phyloP scores from a whole-genome alignment of 2,797 vertebrate genomes.

The Podarcis siculus region DNA sequence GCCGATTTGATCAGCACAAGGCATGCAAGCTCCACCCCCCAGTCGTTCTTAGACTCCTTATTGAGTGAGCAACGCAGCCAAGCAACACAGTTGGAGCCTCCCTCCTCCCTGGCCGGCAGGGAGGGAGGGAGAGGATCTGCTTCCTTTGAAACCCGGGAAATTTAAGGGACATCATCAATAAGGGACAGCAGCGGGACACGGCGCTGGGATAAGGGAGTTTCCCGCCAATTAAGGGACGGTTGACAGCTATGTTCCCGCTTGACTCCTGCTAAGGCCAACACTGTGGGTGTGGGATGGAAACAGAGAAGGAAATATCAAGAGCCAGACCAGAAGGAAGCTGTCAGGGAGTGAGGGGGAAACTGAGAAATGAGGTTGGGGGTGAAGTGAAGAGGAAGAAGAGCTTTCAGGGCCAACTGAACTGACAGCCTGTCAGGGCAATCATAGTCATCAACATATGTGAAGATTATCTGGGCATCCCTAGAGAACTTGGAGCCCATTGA shows the following conservation, averaged over 20 bases:
- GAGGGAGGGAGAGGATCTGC: too few relatives aligned
- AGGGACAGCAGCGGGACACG: too few relatives aligned
- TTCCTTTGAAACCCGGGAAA: too few relatives aligned
- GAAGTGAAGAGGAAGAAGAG: background rate
- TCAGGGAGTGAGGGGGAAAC: background rate
- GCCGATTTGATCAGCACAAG: too few relatives aligned
- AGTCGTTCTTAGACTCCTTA: too few relatives aligned
- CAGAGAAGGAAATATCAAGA: background rate
- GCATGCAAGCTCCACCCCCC: too few relatives aligned
- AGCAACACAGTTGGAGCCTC: too few relatives aligned
- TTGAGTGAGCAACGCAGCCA: too few relatives aligned
- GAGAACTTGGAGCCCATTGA: background rate
- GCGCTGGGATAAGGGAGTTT: too few relatives aligned
- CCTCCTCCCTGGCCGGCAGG: too few relatives aligned
- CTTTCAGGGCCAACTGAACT: background rate
- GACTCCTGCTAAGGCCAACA: background rate
- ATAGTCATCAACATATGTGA: background rate
- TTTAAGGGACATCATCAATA: too few relatives aligned
- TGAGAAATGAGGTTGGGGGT: background rate
- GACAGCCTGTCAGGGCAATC: background rate
- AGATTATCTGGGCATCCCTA: background rate
- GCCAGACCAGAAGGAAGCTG: background rate
- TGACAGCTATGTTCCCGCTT: background rate
- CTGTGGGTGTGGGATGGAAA: background rate
- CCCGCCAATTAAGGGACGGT: too few relatives aligned